Conservation (phyloP, 2,888 invertebrate genomes). For the Sialis fuliginosa region DNA sequence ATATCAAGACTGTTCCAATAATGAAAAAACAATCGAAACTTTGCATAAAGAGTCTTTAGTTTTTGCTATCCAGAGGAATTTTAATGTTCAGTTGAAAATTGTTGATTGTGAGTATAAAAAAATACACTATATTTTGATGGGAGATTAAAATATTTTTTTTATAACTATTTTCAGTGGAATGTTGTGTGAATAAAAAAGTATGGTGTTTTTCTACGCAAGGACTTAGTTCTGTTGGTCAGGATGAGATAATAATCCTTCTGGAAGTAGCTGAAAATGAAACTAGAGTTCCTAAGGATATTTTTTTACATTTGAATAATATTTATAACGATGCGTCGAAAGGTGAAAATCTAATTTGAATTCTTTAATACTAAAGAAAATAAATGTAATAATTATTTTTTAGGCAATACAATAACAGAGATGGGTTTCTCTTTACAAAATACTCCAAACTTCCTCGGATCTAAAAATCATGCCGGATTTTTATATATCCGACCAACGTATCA, state of each 20-base stretch:
- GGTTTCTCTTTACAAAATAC: constrained; percentile 46
- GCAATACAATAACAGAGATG: constrained; percentile 50
- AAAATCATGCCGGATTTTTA: constrained; percentile 66
- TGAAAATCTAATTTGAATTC: constrained; percentile 10
- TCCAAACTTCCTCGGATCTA: constrained; percentile 42
- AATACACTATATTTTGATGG: too few relatives aligned
- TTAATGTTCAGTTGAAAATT: constrained; percentile 55
- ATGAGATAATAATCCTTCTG: constrained; percentile 59
- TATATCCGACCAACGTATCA: constrained; percentile 65
- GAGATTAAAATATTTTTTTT: not conserved
- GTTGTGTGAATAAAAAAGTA: constrained; percentile 51
- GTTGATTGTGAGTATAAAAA: constrained; percentile 41
- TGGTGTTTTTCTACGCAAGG: constrained; percentile 67
- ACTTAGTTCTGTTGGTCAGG: constrained; percentile 62
- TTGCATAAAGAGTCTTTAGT: constrained; percentile 42
- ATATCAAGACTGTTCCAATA: constrained; percentile 35
- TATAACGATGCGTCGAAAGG: constrained; percentile 50
- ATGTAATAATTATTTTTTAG: constrained; percentile 22
- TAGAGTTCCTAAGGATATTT: constrained; percentile 50
- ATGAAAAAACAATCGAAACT: constrained; percentile 33
- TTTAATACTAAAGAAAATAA: not conserved
- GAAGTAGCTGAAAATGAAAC: constrained; percentile 46
- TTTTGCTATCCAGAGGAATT: constrained; percentile 58
- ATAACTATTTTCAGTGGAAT: constrained; percentile 38
- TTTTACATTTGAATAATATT: constrained; percentile 52